Evolutionary conservation across 1,140 invertebrate genomes (phyloP), one percentile per base, ranked within the genome.

Genomic region (Riptortus pedestris): DNA sequence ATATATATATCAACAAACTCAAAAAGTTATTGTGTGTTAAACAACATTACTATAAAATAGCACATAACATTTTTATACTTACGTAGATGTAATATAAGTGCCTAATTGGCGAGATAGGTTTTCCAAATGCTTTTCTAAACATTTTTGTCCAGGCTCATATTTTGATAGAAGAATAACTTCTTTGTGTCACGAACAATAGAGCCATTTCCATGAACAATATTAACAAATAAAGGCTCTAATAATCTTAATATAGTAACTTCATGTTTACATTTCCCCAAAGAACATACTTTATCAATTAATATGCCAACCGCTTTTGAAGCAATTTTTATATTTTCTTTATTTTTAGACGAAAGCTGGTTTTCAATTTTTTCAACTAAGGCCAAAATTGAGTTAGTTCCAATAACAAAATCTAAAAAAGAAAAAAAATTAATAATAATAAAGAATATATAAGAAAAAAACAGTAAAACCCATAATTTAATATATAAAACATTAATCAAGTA

Each of bases 401-500:
- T 24, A 45, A 60, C 24, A 43, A 38, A 60, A 18, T 60, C 59
- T 60, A 26, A 45, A 60, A 60, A 43, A 43, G 20, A 26, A 60
- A 1, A 29, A 59, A 22, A 45, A 12, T 12, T 18, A 60, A 33
- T 12, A 33, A 60, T 38, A 38, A 38, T 38, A 38, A 38, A 38
- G 14, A 14, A 38, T 38, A 7, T 7, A 38, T 38, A 38, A 38
- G 14, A n/a, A n/a, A n/a, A n/a, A n/a, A n/a, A n/a, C n/a, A n/a
- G n/a, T n/a, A n/a, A n/a, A n/a, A n/a, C n/a, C n/a, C n/a, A n/a
- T n/a, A n/a, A n/a, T n/a, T n/a, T n/a, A n/a, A n/a, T n/a, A n/a
- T n/a, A n/a, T n/a, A n/a, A n/a, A n/a, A n/a, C n/a, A n/a, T n/a
- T n/a, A n/a, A n/a, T n/a, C n/a, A n/a, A n/a, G n/a, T n/a, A n/a